These are phyloP conservation scores for Harpegnathos saltator DNA, from an alignment of 1,140 invertebrate species.

Conservation along the genomic window DNA sequence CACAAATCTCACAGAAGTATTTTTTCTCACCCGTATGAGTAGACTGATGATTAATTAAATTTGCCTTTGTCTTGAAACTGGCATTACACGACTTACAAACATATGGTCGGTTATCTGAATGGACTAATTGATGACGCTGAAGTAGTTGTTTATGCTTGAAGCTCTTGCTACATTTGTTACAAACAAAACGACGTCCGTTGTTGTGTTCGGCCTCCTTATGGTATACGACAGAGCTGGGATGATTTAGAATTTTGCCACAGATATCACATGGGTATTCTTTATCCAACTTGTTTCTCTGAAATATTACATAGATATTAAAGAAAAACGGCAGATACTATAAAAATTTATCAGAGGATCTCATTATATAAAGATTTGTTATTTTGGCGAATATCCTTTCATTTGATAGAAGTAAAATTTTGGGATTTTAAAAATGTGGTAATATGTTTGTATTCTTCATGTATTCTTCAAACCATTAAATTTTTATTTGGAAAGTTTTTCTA, in stretches of 20 bases:
- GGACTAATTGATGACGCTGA: conserved; percentile 90
- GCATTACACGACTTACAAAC: conserved; percentile 88
- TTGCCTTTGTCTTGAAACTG: conserved; percentile 90
- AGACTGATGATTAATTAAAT: conserved; percentile 89
- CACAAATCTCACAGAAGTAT: conserved; percentile 91
- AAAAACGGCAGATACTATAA: conserved; percentile 16
- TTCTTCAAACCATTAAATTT: too few relatives aligned
- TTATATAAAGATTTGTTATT: conserved; percentile 15
- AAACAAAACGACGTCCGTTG: conserved; percentile 88
- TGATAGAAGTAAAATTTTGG: too few relatives aligned
- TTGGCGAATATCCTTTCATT: too few relatives aligned
- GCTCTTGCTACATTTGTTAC: conserved; percentile 89
- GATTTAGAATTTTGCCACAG: conserved; percentile 89
- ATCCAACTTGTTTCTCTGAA: conserved; percentile 79
- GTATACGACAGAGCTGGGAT: conserved; percentile 89
- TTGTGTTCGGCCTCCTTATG: conserved; percentile 91
- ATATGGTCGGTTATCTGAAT: conserved; percentile 88
- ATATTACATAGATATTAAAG: conserved; percentile 42
- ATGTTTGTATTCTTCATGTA: conserved; percentile 11
- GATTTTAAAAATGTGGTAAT: conserved; percentile 16
- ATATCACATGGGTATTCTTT: conserved; percentile 88
- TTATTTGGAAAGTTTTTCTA: too few relatives aligned
- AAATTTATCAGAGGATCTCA: not conserved
- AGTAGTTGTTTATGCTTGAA: conserved; percentile 91
- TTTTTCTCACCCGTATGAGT: conserved; percentile 91